phyloP scores from a whole-genome alignment of 2,113 vertebrate species.

The Alethe castanea region DNA sequence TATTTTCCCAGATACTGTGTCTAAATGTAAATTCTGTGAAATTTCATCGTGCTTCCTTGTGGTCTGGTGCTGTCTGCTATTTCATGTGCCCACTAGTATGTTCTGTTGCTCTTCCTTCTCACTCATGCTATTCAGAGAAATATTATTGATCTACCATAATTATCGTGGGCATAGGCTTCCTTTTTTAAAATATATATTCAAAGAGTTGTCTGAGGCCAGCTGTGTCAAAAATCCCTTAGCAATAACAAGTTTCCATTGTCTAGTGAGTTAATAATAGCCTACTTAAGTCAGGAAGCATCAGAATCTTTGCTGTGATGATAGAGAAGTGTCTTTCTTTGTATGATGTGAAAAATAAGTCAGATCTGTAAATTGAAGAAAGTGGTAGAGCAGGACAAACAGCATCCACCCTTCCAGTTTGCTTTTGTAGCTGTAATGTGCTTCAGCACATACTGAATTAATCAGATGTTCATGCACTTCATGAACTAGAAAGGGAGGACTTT shows the following conservation, averaged over 20 bases:
- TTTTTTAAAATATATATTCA: background rate
- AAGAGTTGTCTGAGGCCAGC: background rate
- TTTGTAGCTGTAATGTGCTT: conserved; percentile 1
- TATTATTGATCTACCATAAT: background rate
- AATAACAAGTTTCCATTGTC: conserved; percentile 45
- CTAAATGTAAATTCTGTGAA: background rate
- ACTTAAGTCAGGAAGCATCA: background rate
- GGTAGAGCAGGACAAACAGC: conserved; percentile 35
- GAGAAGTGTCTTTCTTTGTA: background rate
- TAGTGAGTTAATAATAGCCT: conserved; percentile 50
- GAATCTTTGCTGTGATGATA: background rate
- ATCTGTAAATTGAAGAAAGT: conserved; percentile 19
- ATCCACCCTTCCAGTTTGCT: background rate
- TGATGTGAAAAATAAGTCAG: background rate
- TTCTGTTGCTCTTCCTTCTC: background rate
- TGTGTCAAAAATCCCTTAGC: conserved; percentile 7
- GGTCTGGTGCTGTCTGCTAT: background rate
- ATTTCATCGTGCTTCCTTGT: background rate
- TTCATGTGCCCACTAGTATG: background rate
- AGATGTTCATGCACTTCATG: background rate
- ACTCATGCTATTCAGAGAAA: background rate
- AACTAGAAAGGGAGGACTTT: background rate
- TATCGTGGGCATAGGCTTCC: background rate
- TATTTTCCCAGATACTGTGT: background rate
- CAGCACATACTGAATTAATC: background rate